Evolutionary conservation across 1,140 invertebrate genomes (phyloP).

Genomic region (Diuraphis noxia): DNA sequence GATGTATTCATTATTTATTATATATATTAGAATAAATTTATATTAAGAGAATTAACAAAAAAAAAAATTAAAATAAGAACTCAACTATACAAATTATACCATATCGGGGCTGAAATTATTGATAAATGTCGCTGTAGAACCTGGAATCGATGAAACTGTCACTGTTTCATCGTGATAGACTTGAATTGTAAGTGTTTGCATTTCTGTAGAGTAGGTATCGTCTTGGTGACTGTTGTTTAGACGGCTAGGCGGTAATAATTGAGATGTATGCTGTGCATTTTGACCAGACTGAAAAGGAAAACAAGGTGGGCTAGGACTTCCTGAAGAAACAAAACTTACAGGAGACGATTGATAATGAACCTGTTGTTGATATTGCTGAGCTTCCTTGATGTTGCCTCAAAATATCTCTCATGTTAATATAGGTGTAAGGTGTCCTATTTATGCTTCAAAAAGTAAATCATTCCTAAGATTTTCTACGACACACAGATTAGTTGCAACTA

Average conservation of each 20-base stretch:
- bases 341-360: constrained; percentile 26
- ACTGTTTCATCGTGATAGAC: too few relatives aligned
- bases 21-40: too few relatives aligned
- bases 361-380: constrained; percentile 12
- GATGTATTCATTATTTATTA: too few relatives aligned
- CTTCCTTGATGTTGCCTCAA: constrained; percentile 15
- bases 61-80: too few relatives aligned
- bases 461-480: constrained; percentile 30
- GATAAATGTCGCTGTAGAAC: too few relatives aligned
- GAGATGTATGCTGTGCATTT: constrained; percentile 13
- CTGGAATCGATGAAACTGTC: too few relatives aligned
- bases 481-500: neutral
- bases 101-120: too few relatives aligned
- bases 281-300: neutral
- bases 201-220: constrained; percentile 19
- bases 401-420: constrained; percentile 45
- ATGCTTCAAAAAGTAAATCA: constrained; percentile 27
- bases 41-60: too few relatives aligned
- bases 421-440: constrained; percentile 47
- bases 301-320: constrained; percentile 23
- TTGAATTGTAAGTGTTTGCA: neutral
- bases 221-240: constrained; percentile 12
- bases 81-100: too few relatives aligned
- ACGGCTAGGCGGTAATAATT: constrained; percentile 10
- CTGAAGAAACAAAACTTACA: constrained; percentile 30